Base-by-base conservation (phyloP, 2,888 invertebrate species). In the Trissolcus brochymenae region DNA sequence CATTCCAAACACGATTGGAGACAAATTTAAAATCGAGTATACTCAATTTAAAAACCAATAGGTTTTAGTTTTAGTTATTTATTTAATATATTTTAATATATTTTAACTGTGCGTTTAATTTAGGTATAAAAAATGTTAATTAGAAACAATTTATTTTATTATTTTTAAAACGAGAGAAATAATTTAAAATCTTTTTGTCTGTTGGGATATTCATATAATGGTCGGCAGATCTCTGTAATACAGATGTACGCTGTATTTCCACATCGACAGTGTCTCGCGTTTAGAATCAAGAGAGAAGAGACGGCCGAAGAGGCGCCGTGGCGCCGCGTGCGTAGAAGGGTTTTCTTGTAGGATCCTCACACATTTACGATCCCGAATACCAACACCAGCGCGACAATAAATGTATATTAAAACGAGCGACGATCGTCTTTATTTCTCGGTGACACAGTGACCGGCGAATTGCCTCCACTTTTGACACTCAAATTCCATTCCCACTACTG, bases 261-360 rank as follows among this genome's bases (percentile, higher is more conserved):
- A 64, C 67, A 75, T 78, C 62, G 75, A 67, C 71, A 64, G 55
- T 43, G 74, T 67, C 65, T 72, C 68, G 72, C 78, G 67, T 72
- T 68, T 68, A 68, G 75, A 70, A 65, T 62, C 56, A 54, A 70
- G 62, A 68, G 68, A 76, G 35, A 35, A 35, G 35, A 67, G 75
- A 60, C 68, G 81, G 79, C 80, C 76, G 83, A 79, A 81, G 83
- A 88, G 88, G 88, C 88, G 89, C 89, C 89, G 88, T 87, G 89
- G 88, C 89, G 89, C 89, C 89, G 88, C 83, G 83, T 81, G 83
- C 88, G 87, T 89, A 89, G 89, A 89, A 89, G 89, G 89, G 88
- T 89, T 89, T 89, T 82, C 89, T 88, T 89, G 89, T 89, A 88
- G 82, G 82, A 73, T 83, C 78, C 83, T 73, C 83, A 82, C 83